phyloP scores from a whole-genome alignment of 2,888 invertebrate genomes.

The Phorcus lineatus region DNA sequence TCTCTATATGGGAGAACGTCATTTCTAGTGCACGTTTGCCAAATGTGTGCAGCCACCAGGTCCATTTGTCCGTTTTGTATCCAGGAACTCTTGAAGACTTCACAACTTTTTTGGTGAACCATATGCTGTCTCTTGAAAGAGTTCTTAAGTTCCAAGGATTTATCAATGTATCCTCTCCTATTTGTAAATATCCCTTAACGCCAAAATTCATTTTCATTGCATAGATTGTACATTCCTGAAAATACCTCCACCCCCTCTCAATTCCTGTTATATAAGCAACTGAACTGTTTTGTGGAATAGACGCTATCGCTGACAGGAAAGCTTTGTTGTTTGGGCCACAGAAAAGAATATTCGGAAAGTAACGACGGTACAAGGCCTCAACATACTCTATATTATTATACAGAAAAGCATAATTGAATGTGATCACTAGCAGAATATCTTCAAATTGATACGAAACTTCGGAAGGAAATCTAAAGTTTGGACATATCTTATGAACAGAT shows the following conservation, averaged over 20 bases:
- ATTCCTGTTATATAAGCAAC: background rate
- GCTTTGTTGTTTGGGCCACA: constrained; percentile 8
- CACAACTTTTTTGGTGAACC: background rate
- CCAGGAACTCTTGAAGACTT: background rate
- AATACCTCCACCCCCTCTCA: background rate
- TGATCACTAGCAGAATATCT: background rate
- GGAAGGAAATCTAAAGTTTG: background rate
- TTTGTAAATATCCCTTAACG: constrained; percentile 12
- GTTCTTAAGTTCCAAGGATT: background rate
- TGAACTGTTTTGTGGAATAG: background rate
- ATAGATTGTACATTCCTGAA: constrained; percentile 10
- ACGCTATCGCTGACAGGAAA: background rate
- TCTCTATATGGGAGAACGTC: background rate
- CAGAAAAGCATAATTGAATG: background rate
- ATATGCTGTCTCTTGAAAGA: background rate
- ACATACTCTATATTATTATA: constrained; percentile 6
- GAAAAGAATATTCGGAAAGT: constrained; percentile 1
- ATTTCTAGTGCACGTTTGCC: background rate
- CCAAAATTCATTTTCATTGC: constrained; percentile 14
- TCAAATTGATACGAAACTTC: background rate
- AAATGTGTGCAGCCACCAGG: background rate
- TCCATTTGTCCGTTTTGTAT: background rate
- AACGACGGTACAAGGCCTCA: background rate
- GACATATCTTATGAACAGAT: background rate
- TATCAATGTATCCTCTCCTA: constrained; percentile 15